A percentile compares a stretch with the other conserved stretches of the same genome.
Evolutionary conservation across 2,113 vertebrate genomes (phyloP).

Genomic region (Poeciliopsis retropinna): DNA sequence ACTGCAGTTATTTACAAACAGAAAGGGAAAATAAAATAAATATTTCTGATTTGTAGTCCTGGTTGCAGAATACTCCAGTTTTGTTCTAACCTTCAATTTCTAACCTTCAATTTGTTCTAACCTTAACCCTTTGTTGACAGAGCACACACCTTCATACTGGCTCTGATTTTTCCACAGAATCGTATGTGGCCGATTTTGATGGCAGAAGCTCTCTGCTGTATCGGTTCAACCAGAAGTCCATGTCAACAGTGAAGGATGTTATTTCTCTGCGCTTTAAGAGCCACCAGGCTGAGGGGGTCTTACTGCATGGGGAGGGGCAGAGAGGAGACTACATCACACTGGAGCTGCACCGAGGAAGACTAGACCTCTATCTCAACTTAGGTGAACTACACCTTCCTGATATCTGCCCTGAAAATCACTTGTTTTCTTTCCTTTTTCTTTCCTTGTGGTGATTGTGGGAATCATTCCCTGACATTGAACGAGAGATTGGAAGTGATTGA

Average conservation of each 20-base stretch:
- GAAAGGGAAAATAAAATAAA: not conserved
- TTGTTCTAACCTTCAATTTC: too few species aligned
- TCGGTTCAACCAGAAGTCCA: conserved; percentile 97
- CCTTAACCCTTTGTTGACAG: not conserved
- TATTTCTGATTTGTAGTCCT: not conserved
- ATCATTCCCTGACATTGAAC: not conserved
- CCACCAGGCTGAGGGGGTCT: conserved; percentile 91
- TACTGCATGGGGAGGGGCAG: conserved; percentile 96
- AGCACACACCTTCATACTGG: not conserved
- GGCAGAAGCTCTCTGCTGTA: conserved; percentile 96
- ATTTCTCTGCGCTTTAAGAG: conserved; percentile 97
- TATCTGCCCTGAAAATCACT: not conserved
- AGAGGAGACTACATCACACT: conserved; percentile 93
- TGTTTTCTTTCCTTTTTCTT: not conserved
- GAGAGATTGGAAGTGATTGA: conserved; percentile 6
- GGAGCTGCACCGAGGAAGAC: conserved; percentile 90
- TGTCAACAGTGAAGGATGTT: conserved; percentile 97
- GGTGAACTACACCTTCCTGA: conserved; percentile 75
- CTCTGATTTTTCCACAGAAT: conserved; percentile 78
- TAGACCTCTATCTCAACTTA: conserved; percentile 90
- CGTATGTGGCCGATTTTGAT: conserved; percentile 92
- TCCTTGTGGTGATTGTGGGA: not conserved
- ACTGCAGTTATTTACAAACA: too few species aligned
- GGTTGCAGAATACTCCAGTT: not conserved
- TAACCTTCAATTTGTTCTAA: too few species aligned